Percentiles rank a stretch among this genome's conserved stretches.
These are phyloP conservation scores for Sebastes minor DNA, from an alignment of 2,797 vertebrate species.

Conservation along the genomic window DNA sequence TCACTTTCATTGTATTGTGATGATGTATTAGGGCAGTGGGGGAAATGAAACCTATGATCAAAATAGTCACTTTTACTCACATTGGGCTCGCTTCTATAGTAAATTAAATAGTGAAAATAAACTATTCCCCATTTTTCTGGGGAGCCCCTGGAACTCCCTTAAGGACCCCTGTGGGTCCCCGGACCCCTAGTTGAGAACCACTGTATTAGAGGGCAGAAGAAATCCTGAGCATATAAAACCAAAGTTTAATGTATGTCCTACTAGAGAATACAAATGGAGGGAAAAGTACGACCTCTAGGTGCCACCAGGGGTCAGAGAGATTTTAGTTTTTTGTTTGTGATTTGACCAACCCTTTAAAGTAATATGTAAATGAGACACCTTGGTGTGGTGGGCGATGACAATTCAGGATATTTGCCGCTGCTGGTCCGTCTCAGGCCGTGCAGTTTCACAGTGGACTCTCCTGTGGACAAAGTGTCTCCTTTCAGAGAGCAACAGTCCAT, in stretches of 20 bases:
- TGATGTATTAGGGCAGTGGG: too few species aligned
- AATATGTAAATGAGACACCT: conserved; percentile 78
- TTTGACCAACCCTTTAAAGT: not conserved
- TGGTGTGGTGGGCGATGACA: conserved; percentile 90
- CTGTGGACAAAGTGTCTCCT: conserved; percentile 73
- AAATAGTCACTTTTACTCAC: too few species aligned
- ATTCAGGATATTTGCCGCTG: conserved; percentile 89
- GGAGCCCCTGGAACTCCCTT: not conserved
- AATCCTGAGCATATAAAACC: not conserved
- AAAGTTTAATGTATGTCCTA: not conserved
- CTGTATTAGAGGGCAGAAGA: not conserved
- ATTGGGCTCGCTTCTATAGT: too few species aligned
- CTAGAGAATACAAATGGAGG: not conserved
- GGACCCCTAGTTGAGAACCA: not conserved
- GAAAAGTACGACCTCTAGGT: not conserved
- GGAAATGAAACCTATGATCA: too few species aligned
- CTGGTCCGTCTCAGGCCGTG: conserved; percentile 85
- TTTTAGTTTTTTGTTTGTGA: not conserved
- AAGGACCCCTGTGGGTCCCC: not conserved
- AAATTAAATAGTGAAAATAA: too few species aligned
- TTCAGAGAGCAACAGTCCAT: conserved; percentile 83
- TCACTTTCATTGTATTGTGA: not conserved
- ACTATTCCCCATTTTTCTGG: not conserved
- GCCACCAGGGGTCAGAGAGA: not conserved
- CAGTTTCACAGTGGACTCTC: conserved; percentile 85